Evolutionary conservation across 2,797 vertebrate genomes (phyloP), one percentile per base, ranked within the genome.

Genomic region (Uromys caudimaculatus): DNA sequence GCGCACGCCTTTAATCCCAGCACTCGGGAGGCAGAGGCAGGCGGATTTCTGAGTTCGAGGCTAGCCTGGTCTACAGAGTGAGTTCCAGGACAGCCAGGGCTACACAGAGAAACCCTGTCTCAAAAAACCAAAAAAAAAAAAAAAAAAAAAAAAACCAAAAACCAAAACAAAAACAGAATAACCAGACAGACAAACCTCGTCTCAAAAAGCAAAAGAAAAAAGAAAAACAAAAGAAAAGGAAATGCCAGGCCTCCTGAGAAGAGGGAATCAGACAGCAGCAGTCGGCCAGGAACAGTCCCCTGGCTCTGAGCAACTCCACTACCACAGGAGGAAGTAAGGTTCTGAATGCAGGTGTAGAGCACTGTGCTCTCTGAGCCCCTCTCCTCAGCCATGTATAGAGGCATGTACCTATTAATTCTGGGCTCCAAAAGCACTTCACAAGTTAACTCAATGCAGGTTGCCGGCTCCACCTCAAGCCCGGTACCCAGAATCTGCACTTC

Each of bases 231-330:
- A 24, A 79, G 14, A 52, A n/a, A 38, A 38, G 35, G 35, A 38
- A 21, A 19, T 71, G 8, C 3, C 41, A 50, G 60, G 44, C 11
- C 44, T 50, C 27, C 32, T 67, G 60, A 50, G 32, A n/a, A n/a
- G n/a, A 93, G 94, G 85, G 75, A 52, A 10, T 62, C 17, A 89
- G 88, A 95, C 47, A 78, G 77, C 81, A 67, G 38, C 29, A 41
- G 84, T 3, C 52, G 41, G 23, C 47, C 24, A 44, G 19, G 44
- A 73, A 71, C 0, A 76, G 77, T 14, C 82, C 82, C 62, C 29
- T 9, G 6, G 23, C 56, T 93, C 35, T 71, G 24, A 2, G 58
- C 6, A 54, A 41, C 67, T 90, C n/a, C 4, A 83, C 35, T 32
- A 79, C 56, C 76, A 6, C 16, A 32, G 3, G 23, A 32, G 3